phyloP scores from a whole-genome alignment of 2,113 vertebrate genomes.

The Prinia subflava region DNA sequence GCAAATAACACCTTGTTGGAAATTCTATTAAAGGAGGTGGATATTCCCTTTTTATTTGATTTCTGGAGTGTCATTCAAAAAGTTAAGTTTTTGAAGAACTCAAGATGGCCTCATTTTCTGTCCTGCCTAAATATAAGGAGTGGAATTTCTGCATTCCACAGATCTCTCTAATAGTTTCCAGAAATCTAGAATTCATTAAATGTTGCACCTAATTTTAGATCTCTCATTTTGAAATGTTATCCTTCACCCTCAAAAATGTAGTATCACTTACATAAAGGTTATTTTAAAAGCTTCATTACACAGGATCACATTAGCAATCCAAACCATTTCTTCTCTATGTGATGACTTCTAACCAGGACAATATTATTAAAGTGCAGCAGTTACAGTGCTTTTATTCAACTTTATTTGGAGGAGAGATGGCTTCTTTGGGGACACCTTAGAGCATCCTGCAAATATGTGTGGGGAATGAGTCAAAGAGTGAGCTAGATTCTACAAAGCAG shows the following conservation, averaged over 20 bases:
- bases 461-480: not conserved
- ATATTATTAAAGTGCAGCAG: constrained; percentile 27
- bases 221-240: constrained; percentile 23
- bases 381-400: not conserved
- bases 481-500: not conserved
- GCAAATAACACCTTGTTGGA: constrained; percentile 1
- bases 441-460: not conserved
- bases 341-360: not conserved
- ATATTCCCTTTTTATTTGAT: constrained; percentile 23
- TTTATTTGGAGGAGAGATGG: not conserved
- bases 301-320: not conserved
- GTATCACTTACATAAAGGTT: constrained; percentile 36
- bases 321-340: constrained; percentile 17
- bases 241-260: not conserved
- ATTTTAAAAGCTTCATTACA: not conserved
- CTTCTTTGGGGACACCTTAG: not conserved
- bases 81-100: not conserved
- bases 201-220: constrained; percentile 21
- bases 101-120: not conserved
- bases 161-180: not conserved
- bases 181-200: constrained; percentile 8
- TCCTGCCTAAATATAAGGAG: not conserved
- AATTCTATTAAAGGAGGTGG: constrained; percentile 31
- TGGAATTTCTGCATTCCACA: not conserved
- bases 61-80: constrained; percentile 16